A percentile compares a stretch with the other conserved stretches of the same genome.
These are phyloP conservation scores for Corythaixoides concolor DNA, from an alignment of 2,113 vertebrate genomes.

Conservation along the genomic window DNA sequence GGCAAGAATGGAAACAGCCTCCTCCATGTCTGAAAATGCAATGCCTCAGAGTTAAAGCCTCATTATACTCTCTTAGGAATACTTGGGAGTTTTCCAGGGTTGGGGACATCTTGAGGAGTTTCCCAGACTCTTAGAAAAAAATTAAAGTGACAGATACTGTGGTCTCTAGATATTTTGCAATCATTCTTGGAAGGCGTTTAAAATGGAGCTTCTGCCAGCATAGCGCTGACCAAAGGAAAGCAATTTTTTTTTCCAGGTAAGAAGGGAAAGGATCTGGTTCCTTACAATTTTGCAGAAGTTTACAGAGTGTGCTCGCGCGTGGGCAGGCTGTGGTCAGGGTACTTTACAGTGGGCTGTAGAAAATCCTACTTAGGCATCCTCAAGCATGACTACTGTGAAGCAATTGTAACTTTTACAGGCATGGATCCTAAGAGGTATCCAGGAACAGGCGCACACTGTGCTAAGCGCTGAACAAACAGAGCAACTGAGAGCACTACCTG, in stretches of 20 bases:
- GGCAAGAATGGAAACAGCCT: background rate
- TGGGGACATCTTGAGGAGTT: background rate
- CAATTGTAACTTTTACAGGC: background rate
- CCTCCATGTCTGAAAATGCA: background rate
- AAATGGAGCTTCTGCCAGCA: background rate
- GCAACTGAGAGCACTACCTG: background rate
- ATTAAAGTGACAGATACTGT: background rate
- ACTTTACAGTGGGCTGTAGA: background rate
- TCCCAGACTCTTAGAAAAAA: background rate
- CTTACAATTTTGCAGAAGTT: background rate
- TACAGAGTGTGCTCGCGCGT: background rate
- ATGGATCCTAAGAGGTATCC: background rate
- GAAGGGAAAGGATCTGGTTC: background rate
- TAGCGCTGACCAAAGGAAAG: background rate
- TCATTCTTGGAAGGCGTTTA: background rate
- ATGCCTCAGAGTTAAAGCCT: background rate
- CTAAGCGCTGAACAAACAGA: background rate
- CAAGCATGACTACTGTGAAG: background rate
- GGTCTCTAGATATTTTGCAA: background rate
- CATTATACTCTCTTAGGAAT: background rate
- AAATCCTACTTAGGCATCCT: background rate
- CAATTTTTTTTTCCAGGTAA: background rate
- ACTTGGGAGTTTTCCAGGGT: background rate
- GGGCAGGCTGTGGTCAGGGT: background rate
- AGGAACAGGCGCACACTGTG: background rate